phyloP scores from a whole-genome alignment of 2,888 invertebrate genomes.

The Melanchra persicariae region DNA sequence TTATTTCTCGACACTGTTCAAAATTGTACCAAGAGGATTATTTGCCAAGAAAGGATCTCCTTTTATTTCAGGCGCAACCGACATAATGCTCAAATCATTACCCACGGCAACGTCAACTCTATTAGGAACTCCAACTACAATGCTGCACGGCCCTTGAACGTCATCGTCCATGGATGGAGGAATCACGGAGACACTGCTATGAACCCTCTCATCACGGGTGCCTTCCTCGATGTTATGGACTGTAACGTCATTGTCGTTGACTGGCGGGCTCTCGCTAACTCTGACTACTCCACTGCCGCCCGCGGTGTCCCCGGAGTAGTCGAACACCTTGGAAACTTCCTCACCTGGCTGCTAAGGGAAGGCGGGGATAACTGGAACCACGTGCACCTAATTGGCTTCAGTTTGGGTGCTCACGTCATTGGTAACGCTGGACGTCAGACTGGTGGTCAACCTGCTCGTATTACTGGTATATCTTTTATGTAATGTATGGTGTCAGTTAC shows the following conservation, averaged over 20 bases:
- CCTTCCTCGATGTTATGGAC: constrained; percentile 77
- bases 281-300: constrained; percentile 75
- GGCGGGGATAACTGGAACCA: constrained; percentile 80
- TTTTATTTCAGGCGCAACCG: constrained; percentile 72
- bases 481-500: no score
- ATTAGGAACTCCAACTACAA: constrained; percentile 76
- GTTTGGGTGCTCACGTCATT: constrained; percentile 87
- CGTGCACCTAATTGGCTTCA: constrained; percentile 86
- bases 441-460: constrained; percentile 69
- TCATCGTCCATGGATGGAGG: constrained; percentile 83
- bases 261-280: constrained; percentile 77
- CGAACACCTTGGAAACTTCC: constrained; percentile 80
- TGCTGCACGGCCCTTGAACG: constrained; percentile 69
- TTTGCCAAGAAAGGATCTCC: no score
- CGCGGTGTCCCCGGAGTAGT: constrained; percentile 79
- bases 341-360: constrained; percentile 77
- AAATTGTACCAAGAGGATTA: no score
- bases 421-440: constrained; percentile 79
- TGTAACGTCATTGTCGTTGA: constrained; percentile 85
- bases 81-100: constrained; percentile 73
- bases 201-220: constrained; percentile 74
- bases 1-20: no score
- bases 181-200: constrained; percentile 74
- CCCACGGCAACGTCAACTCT: constrained; percentile 74
- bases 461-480: constrained; percentile 74